Base-by-base conservation (phyloP, 2,113 vertebrate genomes). In the Ivindomyrus marchei region DNA sequence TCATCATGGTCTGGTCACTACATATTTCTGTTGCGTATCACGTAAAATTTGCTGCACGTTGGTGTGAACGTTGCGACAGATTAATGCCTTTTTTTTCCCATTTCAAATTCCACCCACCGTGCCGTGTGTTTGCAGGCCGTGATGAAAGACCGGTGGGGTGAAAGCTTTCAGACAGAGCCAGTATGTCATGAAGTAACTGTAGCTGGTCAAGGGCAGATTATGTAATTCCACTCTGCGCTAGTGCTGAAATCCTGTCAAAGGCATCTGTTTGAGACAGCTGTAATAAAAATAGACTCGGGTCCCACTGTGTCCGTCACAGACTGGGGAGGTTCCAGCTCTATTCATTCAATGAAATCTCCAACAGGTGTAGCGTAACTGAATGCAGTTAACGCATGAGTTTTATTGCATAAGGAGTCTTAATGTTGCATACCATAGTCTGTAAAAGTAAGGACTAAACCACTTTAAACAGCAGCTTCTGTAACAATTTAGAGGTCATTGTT, bases 221-320 rank as follows among this genome's bases (percentile, higher is more conserved):
- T 86, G 80, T 42, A 85, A 62, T 85, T 86, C 50, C n/a, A 70
- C 36, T 77, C 39, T 70, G 17, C 19, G 21, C 11, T 17, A 58
- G 47, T 13, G 36, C 50, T 84, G 56, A 39, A 50, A 45, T 11
- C 46, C 84, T 90, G 58, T 50, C 46, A 49, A 46, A 86, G 15
- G 42, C 80, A 85, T 21, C 74, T 56, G 74, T 66, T 53, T 27
- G 2, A 90, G 52, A 21, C 52, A 31, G 6, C 31, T 50, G 62
- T 45, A 53, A 17, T 90, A 87, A 88, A 90, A 87, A 90, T 74
- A 90, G 89, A 74, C n/a, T 47, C 27, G 7, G 1, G 36, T 58
- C 9, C 62, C 19, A 45, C 13, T 62, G 39, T 42, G 56, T 24
- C 49, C 39, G 27, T 39, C 85, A 90, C 62, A 5, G 36, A 17